phyloP scores from a whole-genome alignment of 1,140 invertebrate species.

The Hesperophylax magnus region DNA sequence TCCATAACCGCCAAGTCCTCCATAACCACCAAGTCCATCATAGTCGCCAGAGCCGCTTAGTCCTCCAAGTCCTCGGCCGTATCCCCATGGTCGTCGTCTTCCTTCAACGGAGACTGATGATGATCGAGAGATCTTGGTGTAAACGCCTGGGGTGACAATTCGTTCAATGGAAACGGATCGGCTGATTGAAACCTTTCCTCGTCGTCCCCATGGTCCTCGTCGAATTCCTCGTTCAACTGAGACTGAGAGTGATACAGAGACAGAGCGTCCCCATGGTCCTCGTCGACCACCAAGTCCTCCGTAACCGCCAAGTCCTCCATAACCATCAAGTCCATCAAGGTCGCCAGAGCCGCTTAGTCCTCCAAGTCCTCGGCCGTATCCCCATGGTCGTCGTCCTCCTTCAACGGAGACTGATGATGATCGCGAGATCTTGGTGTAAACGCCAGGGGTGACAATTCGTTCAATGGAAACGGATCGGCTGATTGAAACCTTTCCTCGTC shows the following conservation, averaged over 20 bases:
- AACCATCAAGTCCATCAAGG: neutral
- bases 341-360: neutral
- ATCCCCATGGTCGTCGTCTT: constrained; percentile 15
- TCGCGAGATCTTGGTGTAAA: no score
- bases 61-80: neutral
- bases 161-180: constrained; percentile 22
- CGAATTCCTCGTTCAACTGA: neutral
- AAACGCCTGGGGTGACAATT: neutral
- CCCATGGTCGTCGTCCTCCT: no score
- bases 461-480: no score
- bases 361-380: neutral
- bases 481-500: no score
- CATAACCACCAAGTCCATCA: constrained; percentile 10
- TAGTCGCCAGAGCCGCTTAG: neutral
- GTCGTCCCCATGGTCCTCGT: neutral
- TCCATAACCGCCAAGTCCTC: neutral
- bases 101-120: constrained; percentile 5
- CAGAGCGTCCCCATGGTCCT: neutral
- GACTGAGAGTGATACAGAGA: constrained; percentile 3
- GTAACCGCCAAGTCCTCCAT: neutral
- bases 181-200: neutral
- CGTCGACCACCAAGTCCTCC: neutral
- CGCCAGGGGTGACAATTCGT: no score
- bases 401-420: no score
- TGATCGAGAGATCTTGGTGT: neutral